phyloP scores from a whole-genome alignment of 2,888 invertebrate species.

The Herminia tarsipennalis region DNA sequence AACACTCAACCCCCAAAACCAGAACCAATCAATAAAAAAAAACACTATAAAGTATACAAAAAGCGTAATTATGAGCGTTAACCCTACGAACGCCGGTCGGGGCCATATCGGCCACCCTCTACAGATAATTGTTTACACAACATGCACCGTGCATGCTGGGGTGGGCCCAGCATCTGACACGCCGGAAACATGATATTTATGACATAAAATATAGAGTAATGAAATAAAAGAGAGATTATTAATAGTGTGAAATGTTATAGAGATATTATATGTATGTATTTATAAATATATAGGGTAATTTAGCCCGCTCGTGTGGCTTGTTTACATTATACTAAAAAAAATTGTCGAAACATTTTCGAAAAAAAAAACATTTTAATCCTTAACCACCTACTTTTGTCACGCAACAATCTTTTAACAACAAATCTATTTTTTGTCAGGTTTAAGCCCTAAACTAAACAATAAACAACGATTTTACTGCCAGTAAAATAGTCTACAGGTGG shows the following conservation, averaged over 20 bases:
- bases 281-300: too few species aligned
- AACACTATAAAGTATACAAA: conserved; percentile 20
- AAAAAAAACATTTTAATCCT: too few species aligned
- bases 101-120: conserved; percentile 25
- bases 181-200: conserved; percentile 59
- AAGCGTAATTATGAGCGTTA: conserved; percentile 33
- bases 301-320: too few species aligned
- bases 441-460: too few species aligned
- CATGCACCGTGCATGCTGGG: conserved; percentile 28
- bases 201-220: conserved; percentile 34
- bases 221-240: conserved; percentile 6
- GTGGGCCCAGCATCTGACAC: conserved; percentile 43
- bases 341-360: too few species aligned
- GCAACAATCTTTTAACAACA: too few species aligned
- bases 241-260: not conserved
- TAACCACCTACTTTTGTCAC: too few species aligned
- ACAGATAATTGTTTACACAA: conserved; percentile 51
- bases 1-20: conserved; percentile 8
- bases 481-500: too few species aligned
- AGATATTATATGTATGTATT: too few species aligned
- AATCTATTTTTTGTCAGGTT: too few species aligned
- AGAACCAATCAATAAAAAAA: conserved; percentile 20
- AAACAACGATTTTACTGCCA: too few species aligned
- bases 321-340: too few species aligned
- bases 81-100: conserved; percentile 19